Evolutionary conservation across 2,113 vertebrate species (phyloP).

Genomic region (Ranitomeya variabilis): DNA sequence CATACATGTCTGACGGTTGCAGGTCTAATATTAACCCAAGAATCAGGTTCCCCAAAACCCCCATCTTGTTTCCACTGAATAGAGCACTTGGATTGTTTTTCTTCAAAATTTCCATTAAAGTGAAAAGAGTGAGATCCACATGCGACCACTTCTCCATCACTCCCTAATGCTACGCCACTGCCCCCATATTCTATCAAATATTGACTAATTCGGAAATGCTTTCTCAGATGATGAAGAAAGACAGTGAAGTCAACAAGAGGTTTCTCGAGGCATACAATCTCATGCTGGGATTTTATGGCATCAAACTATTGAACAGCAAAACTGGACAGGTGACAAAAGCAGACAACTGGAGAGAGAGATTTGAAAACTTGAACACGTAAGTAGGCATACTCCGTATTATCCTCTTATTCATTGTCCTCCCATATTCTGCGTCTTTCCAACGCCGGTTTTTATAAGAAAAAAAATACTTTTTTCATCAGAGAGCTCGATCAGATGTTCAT

Average conservation of each 20-base stretch:
- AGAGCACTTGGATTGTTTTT: too few relatives aligned
- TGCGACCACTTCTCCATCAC: too few relatives aligned
- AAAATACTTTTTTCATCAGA: too few relatives aligned
- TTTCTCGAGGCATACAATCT: constrained; percentile 87
- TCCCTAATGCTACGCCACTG: neutral
- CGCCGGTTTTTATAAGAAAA: too few relatives aligned
- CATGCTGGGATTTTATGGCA: constrained; percentile 95
- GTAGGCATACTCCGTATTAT: constrained; percentile 7
- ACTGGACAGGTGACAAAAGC: constrained; percentile 83
- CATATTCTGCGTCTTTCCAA: too few relatives aligned
- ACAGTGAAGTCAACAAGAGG: constrained; percentile 75
- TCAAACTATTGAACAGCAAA: constrained; percentile 72
- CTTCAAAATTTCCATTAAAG: too few relatives aligned
- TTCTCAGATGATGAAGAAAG: constrained; percentile 81
- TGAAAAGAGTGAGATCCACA: too few relatives aligned
- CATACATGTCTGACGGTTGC: too few relatives aligned
- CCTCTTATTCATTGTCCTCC: neutral
- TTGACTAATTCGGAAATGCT: neutral
- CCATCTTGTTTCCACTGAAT: too few relatives aligned
- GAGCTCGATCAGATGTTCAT: too few relatives aligned
- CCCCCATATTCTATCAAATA: neutral
- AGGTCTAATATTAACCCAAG: too few relatives aligned
- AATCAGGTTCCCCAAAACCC: too few relatives aligned
- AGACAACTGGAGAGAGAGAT: constrained; percentile 83
- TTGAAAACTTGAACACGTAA: constrained; percentile 89